A percentile compares a stretch with the other conserved stretches of the same genome.
These are phyloP conservation scores for Silvanus unidentatus DNA, from an alignment of 2,888 invertebrate species.

Conservation along the genomic window DNA sequence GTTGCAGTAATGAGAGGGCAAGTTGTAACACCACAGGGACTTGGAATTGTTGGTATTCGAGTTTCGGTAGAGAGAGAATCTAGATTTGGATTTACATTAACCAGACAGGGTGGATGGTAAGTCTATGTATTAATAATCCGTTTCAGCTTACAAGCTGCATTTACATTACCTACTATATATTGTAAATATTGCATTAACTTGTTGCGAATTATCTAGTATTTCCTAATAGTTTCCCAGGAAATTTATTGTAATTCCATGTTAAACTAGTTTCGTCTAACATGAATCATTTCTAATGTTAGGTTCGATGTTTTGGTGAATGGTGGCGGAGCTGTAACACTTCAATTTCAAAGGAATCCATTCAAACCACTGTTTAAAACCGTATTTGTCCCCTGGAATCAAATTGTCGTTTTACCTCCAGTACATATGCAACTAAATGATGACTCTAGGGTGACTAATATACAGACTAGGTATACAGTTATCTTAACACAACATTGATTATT, in stretches of 20 bases:
- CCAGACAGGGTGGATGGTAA: slow-evolving; percentile 91
- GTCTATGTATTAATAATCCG: slow-evolving; percentile 40
- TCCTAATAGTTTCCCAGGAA: too few relatives aligned
- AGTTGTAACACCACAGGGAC: slow-evolving; percentile 89
- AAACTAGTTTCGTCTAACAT: background rate
- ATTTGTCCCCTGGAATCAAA: slow-evolving; percentile 97
- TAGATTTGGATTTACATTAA: slow-evolving; percentile 92
- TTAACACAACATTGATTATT: background rate
- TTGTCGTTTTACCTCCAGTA: slow-evolving; percentile 85
- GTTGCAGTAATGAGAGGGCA: slow-evolving; percentile 98
- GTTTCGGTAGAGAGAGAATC: slow-evolving; percentile 93
- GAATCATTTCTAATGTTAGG: slow-evolving; percentile 50
- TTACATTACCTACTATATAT: too few relatives aligned
- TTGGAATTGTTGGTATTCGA: slow-evolving; percentile 94
- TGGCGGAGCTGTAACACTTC: slow-evolving; percentile 92
- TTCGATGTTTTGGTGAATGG: slow-evolving; percentile 99
- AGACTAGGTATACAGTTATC: slow-evolving; percentile 25
- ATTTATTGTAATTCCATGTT: background rate
- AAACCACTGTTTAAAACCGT: slow-evolving; percentile 81
- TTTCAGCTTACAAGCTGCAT: too few relatives aligned
- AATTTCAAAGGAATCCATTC: slow-evolving; percentile 94
- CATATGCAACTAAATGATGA: slow-evolving; percentile 81
- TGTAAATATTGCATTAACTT: too few relatives aligned
- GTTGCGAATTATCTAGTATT: too few relatives aligned
- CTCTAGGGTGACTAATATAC: slow-evolving; percentile 34